These are phyloP conservation scores for Drymodes brunneopygia DNA, from an alignment of 2,113 vertebrate genomes.

Conservation along the genomic window DNA sequence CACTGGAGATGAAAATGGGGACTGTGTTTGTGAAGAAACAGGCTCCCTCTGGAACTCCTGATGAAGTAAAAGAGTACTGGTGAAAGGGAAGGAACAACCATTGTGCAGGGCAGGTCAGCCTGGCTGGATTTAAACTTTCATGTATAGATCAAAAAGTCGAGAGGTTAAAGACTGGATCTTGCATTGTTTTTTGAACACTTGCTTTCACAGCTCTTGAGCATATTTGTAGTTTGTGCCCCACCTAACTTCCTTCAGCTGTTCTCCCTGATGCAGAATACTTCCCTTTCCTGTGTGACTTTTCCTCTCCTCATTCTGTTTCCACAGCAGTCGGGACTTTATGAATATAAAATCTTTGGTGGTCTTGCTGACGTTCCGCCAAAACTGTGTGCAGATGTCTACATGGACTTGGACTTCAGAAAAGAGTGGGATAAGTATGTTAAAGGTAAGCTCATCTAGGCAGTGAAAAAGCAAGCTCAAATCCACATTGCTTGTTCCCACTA, in stretches of 20 bases:
- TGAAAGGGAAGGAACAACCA: constrained; percentile 15
- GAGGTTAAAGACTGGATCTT: constrained; percentile 30
- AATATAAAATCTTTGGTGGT: constrained; percentile 86
- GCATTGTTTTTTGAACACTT: constrained; percentile 38
- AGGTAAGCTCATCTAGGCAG: constrained; percentile 69
- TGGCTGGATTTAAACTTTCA: constrained; percentile 16
- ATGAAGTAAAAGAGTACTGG: background rate
- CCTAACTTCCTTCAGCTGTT: constrained; percentile 56
- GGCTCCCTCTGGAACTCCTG: background rate
- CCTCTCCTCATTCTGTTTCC: constrained; percentile 32
- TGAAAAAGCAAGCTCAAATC: background rate
- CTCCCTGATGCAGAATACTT: constrained; percentile 23
- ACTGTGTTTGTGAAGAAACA: background rate
- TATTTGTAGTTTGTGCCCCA: constrained; percentile 30
- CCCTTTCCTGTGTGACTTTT: constrained; percentile 50
- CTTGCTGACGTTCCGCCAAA: constrained; percentile 74
- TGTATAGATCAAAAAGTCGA: background rate
- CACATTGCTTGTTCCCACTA: background rate
- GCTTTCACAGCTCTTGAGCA: constrained; percentile 15
- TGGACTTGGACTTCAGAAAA: constrained; percentile 89
- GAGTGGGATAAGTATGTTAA: constrained; percentile 87
- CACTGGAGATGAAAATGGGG: background rate
- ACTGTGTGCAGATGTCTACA: constrained; percentile 84
- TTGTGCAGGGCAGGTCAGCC: background rate
- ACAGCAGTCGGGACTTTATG: constrained; percentile 85